Percentiles rank a stretch among this genome's conserved stretches.
Conservation (phyloP, 92 coral and sea anemone genomes). For the Epizoanthus scotinus region DNA sequence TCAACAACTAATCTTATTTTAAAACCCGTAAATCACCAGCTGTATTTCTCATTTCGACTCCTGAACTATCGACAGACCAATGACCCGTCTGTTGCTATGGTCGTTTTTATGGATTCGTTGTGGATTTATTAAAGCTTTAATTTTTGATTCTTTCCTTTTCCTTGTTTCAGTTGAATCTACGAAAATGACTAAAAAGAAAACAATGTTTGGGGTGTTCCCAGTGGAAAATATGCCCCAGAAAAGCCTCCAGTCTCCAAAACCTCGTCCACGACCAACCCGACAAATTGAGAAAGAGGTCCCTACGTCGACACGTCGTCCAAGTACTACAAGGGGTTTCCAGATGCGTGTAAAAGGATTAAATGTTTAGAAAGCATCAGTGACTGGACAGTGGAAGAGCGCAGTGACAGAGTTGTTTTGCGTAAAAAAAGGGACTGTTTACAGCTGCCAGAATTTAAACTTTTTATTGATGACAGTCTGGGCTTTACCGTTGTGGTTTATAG, state of each 20-base stretch:
- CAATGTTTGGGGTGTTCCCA: constrained; percentile 37
- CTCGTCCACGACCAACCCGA: constrained; percentile 37
- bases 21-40: too few relatives aligned
- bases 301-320: constrained; percentile 1
- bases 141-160: background rate
- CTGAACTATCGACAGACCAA: too few relatives aligned
- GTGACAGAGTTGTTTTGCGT: constrained; percentile 43
- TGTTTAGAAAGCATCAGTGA: constrained; percentile 43
- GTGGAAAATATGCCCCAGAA: constrained; percentile 37
- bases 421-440: constrained; percentile 40
- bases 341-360: constrained; percentile 30
- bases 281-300: constrained; percentile 13
- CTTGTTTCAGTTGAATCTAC: constrained; percentile 13
- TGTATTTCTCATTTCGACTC: too few relatives aligned
- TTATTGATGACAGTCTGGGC: constrained; percentile 50
- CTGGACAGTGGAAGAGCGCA: constrained; percentile 40
- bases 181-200: constrained; percentile 36
- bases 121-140: too few relatives aligned
- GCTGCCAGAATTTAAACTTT: constrained; percentile 42
- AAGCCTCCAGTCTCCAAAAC: constrained; percentile 41
- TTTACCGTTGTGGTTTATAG: constrained; percentile 50
- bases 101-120: background rate
- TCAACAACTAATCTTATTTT: too few relatives aligned
- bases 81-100: background rate
- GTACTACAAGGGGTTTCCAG: constrained; percentile 28